Evolutionary conservation across 2,113 vertebrate genomes (phyloP).

Genomic region (Melanostigma gelatinosum): DNA sequence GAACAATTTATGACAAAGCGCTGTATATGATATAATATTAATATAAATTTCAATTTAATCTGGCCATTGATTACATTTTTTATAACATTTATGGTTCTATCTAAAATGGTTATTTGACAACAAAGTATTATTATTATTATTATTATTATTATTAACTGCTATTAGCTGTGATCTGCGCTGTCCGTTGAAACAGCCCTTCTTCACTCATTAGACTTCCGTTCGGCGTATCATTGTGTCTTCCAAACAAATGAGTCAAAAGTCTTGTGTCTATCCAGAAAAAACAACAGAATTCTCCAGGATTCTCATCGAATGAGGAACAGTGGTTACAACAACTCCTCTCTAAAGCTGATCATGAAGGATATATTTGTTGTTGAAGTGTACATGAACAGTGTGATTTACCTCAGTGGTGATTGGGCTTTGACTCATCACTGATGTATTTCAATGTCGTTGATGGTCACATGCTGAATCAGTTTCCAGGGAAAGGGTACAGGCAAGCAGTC

Average conservation of each 20-base stretch:
- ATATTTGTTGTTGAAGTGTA: too few relatives aligned
- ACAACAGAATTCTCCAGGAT: not conserved
- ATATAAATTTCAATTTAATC: not conserved
- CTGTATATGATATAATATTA: not conserved
- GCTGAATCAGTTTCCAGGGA: constrained; percentile 10
- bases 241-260: not conserved
- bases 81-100: not conserved
- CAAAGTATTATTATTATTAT: not conserved
- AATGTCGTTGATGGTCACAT: not conserved
- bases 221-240: too few relatives aligned
- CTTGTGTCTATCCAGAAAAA: not conserved
- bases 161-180: not conserved
- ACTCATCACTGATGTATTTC: not conserved
- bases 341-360: not conserved
- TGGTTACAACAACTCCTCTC: not conserved
- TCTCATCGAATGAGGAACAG: not conserved
- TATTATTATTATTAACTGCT: too few relatives aligned
- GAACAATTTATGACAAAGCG: not conserved
- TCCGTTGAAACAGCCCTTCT: not conserved
- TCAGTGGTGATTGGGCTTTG: not conserved
- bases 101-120: not conserved
- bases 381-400: not conserved
- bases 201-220: not conserved
- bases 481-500: not conserved
- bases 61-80: not conserved